Evolutionary conservation across 1,140 invertebrate genomes (phyloP).

Genomic region (Globodera ellingtonae): DNA sequence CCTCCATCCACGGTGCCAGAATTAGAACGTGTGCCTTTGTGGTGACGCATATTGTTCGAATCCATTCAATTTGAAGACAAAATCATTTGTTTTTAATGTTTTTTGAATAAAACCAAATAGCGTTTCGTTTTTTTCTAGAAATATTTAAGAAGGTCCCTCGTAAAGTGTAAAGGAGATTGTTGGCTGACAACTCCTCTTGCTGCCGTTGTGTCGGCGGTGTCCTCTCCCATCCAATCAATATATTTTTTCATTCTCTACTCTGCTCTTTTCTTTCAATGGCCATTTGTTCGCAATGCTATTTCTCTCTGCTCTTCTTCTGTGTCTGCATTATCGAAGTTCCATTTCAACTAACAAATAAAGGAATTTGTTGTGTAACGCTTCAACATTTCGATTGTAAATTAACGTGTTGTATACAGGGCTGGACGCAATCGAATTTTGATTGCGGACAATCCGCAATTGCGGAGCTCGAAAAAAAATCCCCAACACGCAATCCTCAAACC

Average conservation of each 20-base stretch:
- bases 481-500: too few species aligned
- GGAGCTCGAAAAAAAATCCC: too few species aligned
- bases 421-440: too few species aligned
- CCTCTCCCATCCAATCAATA: background rate
- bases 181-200: background rate
- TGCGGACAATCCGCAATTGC: too few species aligned
- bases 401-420: too few species aligned
- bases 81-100: too few species aligned
- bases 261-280: background rate
- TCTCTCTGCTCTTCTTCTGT: background rate
- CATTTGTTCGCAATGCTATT: background rate
- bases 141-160: slow-evolving; percentile 20
- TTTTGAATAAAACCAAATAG: too few species aligned
- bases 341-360: too few species aligned
- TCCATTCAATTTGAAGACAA: background rate
- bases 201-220: background rate
- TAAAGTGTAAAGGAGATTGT: background rate
- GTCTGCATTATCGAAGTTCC: background rate
- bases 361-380: too few species aligned
- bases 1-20: background rate
- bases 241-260: background rate
- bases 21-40: background rate
- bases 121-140: background rate
- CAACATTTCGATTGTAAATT: too few species aligned
- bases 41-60: background rate